A percentile compares a stretch with the other conserved stretches of the same genome.
phyloP scores from a whole-genome alignment of 2,888 invertebrate species.

The Drosophila barbarae region DNA sequence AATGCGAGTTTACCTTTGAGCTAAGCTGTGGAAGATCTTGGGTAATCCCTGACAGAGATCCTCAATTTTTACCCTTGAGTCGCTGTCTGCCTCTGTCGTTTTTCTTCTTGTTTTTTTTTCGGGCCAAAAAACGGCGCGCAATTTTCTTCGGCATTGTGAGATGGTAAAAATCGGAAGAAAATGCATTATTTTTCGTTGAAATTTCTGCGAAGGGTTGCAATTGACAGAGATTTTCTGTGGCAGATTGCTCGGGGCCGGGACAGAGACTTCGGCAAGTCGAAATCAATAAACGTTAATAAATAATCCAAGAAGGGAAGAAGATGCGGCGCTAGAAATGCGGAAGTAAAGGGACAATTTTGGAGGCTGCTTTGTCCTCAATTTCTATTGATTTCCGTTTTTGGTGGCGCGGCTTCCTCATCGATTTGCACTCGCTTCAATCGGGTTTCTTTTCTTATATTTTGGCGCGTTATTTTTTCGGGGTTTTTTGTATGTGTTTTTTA shows the following conservation, averaged over 20 bases:
- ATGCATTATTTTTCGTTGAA: conserved; percentile 48
- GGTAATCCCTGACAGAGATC: conserved; percentile 69
- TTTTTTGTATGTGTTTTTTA: conserved; percentile 4
- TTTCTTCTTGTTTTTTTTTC: conserved; percentile 31
- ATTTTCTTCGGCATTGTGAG: conserved; percentile 45
- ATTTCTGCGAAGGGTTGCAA: conserved; percentile 58
- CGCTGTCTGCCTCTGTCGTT: conserved; percentile 35
- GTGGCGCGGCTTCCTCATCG: conserved; percentile 47
- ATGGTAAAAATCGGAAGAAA: conserved; percentile 53
- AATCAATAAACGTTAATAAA: conserved; percentile 72
- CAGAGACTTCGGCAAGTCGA: conserved; percentile 44
- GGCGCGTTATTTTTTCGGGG: conserved; percentile 29
- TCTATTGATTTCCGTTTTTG: conserved; percentile 56
- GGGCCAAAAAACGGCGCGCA: conserved; percentile 51
- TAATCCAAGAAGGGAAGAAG: conserved; percentile 48
- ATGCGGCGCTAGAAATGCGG: conserved; percentile 65
- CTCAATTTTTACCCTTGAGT: conserved; percentile 72
- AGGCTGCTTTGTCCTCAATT: conserved; percentile 45
- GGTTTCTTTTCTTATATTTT: conserved; percentile 22
- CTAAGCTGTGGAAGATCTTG: conserved; percentile 71
- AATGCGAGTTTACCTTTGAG: conserved; percentile 50
- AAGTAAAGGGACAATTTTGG: conserved; percentile 62
- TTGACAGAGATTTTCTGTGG: conserved; percentile 63
- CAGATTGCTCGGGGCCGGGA: conserved; percentile 45
- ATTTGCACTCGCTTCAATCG: conserved; percentile 41